These are phyloP conservation scores for Galbula dea DNA, from an alignment of 2,113 vertebrate species.

Conservation along the genomic window DNA sequence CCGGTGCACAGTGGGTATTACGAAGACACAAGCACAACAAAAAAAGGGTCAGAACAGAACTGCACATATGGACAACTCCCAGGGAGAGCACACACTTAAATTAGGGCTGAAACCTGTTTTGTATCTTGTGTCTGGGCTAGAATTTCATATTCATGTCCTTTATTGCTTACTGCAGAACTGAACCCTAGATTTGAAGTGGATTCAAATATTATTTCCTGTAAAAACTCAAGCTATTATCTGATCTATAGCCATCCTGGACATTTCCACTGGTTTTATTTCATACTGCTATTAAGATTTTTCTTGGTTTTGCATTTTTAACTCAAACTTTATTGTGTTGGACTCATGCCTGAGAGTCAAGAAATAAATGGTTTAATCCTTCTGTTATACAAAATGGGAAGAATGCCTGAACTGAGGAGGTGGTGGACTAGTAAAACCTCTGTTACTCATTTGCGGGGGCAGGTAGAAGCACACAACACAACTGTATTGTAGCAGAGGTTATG, in stretches of 20 bases:
- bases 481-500: neutral
- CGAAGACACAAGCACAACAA: neutral
- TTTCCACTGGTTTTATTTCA: neutral
- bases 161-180: neutral
- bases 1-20: neutral
- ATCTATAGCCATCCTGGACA: neutral
- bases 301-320: too few species aligned
- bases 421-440: neutral
- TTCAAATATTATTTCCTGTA: neutral
- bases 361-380: neutral
- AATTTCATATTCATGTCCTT: neutral
- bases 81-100: neutral
- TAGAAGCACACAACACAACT: neutral
- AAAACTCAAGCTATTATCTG: neutral
- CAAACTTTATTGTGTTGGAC: neutral
- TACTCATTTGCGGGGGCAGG: neutral
- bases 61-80: neutral
- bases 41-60: neutral
- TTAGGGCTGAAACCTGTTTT: neutral
- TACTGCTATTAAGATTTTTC: too few species aligned
- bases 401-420: neutral
- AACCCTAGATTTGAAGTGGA: neutral
- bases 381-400: neutral
- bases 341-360: neutral
- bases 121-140: neutral